Evolutionary conservation across 1,140 invertebrate genomes (phyloP), one percentile per base, ranked within the genome.

Genomic region (Papilio glaucus): DNA sequence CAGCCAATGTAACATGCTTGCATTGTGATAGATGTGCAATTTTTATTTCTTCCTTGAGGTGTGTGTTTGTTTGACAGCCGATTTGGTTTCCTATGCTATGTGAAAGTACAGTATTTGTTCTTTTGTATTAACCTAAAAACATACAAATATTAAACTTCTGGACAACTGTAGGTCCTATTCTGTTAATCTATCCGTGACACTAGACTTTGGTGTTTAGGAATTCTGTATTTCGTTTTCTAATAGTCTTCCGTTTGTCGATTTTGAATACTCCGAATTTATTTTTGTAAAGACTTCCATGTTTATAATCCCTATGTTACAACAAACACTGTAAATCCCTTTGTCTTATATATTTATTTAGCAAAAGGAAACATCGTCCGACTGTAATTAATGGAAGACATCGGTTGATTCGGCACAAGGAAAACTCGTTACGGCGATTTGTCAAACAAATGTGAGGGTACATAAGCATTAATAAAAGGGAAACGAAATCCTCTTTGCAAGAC

Each of bases 381-480:
- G 45, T 49, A 49, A 49, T 49, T 49, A 49, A 49, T 24, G 45
- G 1, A 49, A 49, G 18, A 49, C 8, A 49, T 49, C 45, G 45
- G 45, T 49, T 49, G 45, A 49, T 49, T 49, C 45, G 49, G 49
- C 49, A 57, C 49, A 57, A 57, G 49, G 49, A 57, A 57, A 57
- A 24, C 21, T 57, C 49, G 49, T 57, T 57, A 57, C 49, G 49
- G 49, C 81, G 73, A 89, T 86, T 87, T 86, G 83, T 88, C 83
- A 85, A 78, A 77, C 74, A 83, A 83, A 85, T 85, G 84, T 87
- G 81, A 86, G 83, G 80, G 80, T 85, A 77, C 82, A 74, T 77
- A 74, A 74, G 71, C 88, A 90, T 91, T 86, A 87, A 91, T 89
- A 91, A 85, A 89, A 89, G 76, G 78, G 75, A 62, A 89, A 86